A percentile compares a stretch with the other conserved stretches of the same genome.
Evolutionary conservation across 1,140 invertebrate species (phyloP).

Genomic region (Thaumetopoea pityocampa): DNA sequence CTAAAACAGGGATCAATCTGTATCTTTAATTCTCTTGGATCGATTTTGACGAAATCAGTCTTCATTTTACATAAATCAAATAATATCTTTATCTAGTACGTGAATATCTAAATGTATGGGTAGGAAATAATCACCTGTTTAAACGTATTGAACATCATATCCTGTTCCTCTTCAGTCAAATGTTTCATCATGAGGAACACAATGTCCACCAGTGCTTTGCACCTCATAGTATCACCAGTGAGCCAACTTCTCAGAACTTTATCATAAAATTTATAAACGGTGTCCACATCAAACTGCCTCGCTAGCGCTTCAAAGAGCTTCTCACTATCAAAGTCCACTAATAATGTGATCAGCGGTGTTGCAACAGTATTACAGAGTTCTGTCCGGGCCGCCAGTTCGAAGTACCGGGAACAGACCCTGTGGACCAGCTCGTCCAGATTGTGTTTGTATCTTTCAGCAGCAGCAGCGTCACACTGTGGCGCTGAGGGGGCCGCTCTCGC

Average conservation of each 20-base stretch:
- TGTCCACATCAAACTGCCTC: constrained; percentile 17
- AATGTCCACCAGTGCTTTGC: constrained; percentile 36
- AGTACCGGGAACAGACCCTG: constrained; percentile 25
- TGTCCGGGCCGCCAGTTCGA: constrained; percentile 30
- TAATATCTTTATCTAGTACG: background rate
- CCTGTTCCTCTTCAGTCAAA: constrained; percentile 37
- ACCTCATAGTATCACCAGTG: constrained; percentile 30
- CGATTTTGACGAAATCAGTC: too few species aligned
- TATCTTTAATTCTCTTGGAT: too few species aligned
- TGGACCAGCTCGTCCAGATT: constrained; percentile 28
- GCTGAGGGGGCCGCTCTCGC: background rate
- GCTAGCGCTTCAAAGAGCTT: constrained; percentile 27
- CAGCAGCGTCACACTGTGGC: constrained; percentile 6
- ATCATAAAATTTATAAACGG: constrained; percentile 33
- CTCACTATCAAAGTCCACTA: constrained; percentile 33
- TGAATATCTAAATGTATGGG: background rate
- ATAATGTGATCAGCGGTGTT: constrained; percentile 24
- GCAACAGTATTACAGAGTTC: constrained; percentile 19
- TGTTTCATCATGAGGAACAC: constrained; percentile 36
- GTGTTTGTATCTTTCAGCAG: constrained; percentile 26
- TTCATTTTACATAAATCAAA: background rate
- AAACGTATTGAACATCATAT: constrained; percentile 33
- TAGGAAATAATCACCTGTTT: constrained; percentile 27
- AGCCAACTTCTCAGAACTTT: constrained; percentile 33
- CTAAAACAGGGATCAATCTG: too few species aligned